These are phyloP conservation scores for Acanthococcus lagerstroemiae DNA, from an alignment of 2,888 invertebrate genomes.

Conservation along the genomic window DNA sequence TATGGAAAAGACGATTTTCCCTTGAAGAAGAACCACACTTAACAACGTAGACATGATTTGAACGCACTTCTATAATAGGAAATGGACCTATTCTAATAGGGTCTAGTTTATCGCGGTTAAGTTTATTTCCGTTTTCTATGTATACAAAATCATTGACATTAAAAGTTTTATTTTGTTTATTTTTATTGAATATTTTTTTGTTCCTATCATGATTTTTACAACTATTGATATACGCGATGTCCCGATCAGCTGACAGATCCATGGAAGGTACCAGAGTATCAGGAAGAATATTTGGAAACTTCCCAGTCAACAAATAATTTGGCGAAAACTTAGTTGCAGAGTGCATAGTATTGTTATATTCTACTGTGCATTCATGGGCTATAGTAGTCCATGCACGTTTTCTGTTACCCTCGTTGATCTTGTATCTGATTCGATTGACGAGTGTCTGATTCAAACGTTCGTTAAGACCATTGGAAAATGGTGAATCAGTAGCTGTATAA, in stretches of 20 bases:
- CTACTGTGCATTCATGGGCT: background rate
- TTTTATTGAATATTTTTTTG: background rate
- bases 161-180: background rate
- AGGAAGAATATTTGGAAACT: background rate
- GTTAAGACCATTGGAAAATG: background rate
- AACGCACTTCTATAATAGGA: background rate
- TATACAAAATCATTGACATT: background rate
- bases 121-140: background rate
- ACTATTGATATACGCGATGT: background rate
- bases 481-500: background rate
- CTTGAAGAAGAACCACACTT: background rate
- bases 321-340: background rate
- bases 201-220: background rate
- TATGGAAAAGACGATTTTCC: background rate
- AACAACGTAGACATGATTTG: background rate
- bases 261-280: background rate
- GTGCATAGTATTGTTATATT: background rate
- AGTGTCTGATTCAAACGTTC: background rate
- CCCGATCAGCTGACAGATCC: background rate
- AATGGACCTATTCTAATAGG: background rate
- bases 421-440: background rate
- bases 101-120: background rate
- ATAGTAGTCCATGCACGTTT: background rate
- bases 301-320: background rate
- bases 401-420: background rate